Evolutionary conservation across 2,888 invertebrate species (phyloP).

Genomic region (Drosophila fungiperda): DNA sequence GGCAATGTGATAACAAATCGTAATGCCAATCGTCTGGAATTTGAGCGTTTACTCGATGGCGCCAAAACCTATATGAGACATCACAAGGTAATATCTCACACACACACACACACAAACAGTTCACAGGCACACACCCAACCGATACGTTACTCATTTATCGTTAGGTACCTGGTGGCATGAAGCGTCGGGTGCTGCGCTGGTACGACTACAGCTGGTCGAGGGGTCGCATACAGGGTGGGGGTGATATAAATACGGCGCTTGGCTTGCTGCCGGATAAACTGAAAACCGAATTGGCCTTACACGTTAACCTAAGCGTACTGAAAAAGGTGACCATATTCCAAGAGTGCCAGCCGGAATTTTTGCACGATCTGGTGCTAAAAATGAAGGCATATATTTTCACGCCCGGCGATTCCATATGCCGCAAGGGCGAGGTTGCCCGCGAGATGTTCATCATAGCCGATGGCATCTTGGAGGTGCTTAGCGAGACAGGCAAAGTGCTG

Average conservation of each 20-base stretch:
- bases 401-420: slow-evolving; percentile 97
- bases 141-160: neutral
- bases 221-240: slow-evolving; percentile 97
- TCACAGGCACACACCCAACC: neutral
- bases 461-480: slow-evolving; percentile 97
- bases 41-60: slow-evolving; percentile 96
- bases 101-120: too few relatives aligned
- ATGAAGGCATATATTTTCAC: slow-evolving; percentile 99
- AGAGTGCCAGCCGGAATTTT: slow-evolving; percentile 98
- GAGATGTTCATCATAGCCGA: slow-evolving; percentile 99
- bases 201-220: slow-evolving; percentile 99
- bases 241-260: slow-evolving; percentile 97
- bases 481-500: slow-evolving; percentile 95
- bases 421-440: slow-evolving; percentile 96
- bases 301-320: slow-evolving; percentile 97
- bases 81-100: slow-evolving; percentile 89
- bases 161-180: slow-evolving; percentile 94
- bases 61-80: slow-evolving; percentile 99
- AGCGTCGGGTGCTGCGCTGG: slow-evolving; percentile 97
- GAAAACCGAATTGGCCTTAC: slow-evolving; percentile 97
- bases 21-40: slow-evolving; percentile 97
- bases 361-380: slow-evolving; percentile 97
- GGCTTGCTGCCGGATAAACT: slow-evolving; percentile 97
- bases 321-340: slow-evolving; percentile 98
- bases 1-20: slow-evolving; percentile 99